phyloP scores from a whole-genome alignment of 2,797 vertebrate genomes.

The Aulostomus chinensis region DNA sequence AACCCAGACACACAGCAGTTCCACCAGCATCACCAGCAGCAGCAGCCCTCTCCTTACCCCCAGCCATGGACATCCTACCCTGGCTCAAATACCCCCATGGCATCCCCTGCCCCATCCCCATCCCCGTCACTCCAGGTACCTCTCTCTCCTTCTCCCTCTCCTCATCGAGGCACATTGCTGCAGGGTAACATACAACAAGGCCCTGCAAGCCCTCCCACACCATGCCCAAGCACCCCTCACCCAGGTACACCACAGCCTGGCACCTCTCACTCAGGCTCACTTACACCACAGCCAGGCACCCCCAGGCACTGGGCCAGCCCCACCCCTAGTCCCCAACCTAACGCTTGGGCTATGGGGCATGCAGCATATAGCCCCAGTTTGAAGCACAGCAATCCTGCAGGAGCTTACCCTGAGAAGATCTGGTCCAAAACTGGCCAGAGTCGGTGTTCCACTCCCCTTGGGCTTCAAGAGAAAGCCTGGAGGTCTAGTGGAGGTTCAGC shows the following conservation, averaged over 20 bases:
- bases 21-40: constrained; percentile 72
- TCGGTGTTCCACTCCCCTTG: constrained; percentile 80
- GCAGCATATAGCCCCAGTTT: constrained; percentile 71
- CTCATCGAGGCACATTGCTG: constrained; percentile 55
- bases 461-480: constrained; percentile 89
- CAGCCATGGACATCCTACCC: constrained; percentile 85
- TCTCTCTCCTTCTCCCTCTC: constrained; percentile 68
- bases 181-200: constrained; percentile 50
- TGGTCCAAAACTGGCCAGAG: constrained; percentile 88
- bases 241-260: constrained; percentile 56
- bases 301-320: constrained; percentile 76
- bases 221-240: constrained; percentile 39
- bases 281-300: constrained; percentile 57
- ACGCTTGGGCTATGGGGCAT: constrained; percentile 80
- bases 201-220: constrained; percentile 28
- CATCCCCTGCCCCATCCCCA: constrained; percentile 66
- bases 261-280: constrained; percentile 54
- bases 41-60: constrained; percentile 64
- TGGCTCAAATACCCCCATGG: constrained; percentile 61
- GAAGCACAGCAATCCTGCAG: constrained; percentile 75
- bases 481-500: constrained; percentile 82
- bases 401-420: constrained; percentile 85
- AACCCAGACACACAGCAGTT: constrained; percentile 72
- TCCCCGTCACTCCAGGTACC: constrained; percentile 67
- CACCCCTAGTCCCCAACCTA: constrained; percentile 79